Evolutionary conservation across 2,797 vertebrate species (phyloP).

Genomic region (Halcyon badia): DNA sequence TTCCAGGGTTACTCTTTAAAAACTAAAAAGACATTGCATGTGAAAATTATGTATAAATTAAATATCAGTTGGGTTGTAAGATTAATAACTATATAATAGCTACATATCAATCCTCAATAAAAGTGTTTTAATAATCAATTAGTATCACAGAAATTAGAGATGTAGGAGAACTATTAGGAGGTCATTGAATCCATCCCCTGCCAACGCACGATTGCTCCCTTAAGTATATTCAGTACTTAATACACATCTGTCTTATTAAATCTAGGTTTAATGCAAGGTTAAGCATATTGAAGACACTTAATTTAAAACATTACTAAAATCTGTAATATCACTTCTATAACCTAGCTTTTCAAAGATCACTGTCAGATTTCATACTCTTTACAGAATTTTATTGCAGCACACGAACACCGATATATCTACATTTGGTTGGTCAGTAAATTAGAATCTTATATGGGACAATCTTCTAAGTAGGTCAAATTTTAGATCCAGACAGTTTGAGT

Average conservation of each 20-base stretch:
- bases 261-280: conserved; percentile 71
- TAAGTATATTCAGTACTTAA: conserved; percentile 69
- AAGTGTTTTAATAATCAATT: conserved; percentile 81
- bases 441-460: conserved; percentile 62
- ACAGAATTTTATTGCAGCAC: conserved; percentile 61
- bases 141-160: conserved; percentile 76
- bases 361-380: conserved; percentile 77
- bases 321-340: conserved; percentile 74
- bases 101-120: conserved; percentile 77
- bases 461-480: conserved; percentile 74
- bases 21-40: conserved; percentile 56
- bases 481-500: conserved; percentile 53
- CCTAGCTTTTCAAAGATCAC: conserved; percentile 66
- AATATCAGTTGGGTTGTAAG: conserved; percentile 74
- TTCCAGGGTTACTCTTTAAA: conserved; percentile 45
- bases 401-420: conserved; percentile 38
- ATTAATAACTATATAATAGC: conserved; percentile 77
- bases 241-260: conserved; percentile 66
- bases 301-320: conserved; percentile 75
- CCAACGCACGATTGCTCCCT: conserved; percentile 70
- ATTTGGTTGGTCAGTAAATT: conserved; percentile 67
- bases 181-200: conserved; percentile 75
- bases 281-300: conserved; percentile 78
- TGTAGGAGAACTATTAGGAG: conserved; percentile 74
- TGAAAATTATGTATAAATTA: conserved; percentile 77